Percentiles rank a stretch among this genome's conserved stretches.
These are phyloP conservation scores for Poeciliopsis prolifica DNA, from an alignment of 2,113 vertebrate species.

Conservation along the genomic window DNA sequence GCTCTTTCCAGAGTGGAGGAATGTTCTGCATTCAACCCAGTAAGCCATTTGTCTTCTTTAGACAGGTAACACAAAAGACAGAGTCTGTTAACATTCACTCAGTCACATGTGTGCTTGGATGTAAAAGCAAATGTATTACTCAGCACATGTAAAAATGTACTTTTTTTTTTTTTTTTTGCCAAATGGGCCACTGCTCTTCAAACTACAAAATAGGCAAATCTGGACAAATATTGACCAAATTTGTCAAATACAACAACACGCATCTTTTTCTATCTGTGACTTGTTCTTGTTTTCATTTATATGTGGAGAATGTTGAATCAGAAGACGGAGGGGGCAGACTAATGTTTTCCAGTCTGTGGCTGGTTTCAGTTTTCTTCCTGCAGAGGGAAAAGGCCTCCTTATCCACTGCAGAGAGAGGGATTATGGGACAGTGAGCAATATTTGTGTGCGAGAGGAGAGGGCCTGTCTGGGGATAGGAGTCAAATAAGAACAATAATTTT, in stretches of 20 bases:
- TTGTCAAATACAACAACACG: conserved; percentile 23
- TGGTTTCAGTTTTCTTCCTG: conserved; percentile 73
- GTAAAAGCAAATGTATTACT: conserved; percentile 13
- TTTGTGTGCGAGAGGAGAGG: conserved; percentile 7
- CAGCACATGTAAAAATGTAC: conserved; percentile 3
- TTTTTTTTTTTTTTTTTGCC: conserved; percentile 40
- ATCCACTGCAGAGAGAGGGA: conserved; percentile 20
- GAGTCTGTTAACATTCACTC: conserved; percentile 18
- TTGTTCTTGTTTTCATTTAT: conserved; percentile 49
- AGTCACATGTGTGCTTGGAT: conserved; percentile 22
- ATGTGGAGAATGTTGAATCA: conserved; percentile 42
- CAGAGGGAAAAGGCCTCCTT: conserved; percentile 40
- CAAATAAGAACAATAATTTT: conserved; percentile 46
- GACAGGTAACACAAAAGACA: conserved; percentile 32
- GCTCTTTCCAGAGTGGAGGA: conserved; percentile 46
- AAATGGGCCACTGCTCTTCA: conserved; percentile 49
- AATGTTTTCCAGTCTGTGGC: conserved; percentile 76
- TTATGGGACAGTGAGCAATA: conserved; percentile 34
- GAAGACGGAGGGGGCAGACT: conserved; percentile 32
- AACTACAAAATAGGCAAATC: conserved; percentile 61
- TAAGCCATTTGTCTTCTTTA: conserved; percentile 46
- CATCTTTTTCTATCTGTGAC: conserved; percentile 6
- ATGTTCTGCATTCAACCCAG: conserved; percentile 53
- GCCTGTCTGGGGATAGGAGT: conserved; percentile 15
- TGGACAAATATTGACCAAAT: conserved; percentile 14